Conservation (phyloP, 2,888 invertebrate species). For the Microchrysa polita region DNA sequence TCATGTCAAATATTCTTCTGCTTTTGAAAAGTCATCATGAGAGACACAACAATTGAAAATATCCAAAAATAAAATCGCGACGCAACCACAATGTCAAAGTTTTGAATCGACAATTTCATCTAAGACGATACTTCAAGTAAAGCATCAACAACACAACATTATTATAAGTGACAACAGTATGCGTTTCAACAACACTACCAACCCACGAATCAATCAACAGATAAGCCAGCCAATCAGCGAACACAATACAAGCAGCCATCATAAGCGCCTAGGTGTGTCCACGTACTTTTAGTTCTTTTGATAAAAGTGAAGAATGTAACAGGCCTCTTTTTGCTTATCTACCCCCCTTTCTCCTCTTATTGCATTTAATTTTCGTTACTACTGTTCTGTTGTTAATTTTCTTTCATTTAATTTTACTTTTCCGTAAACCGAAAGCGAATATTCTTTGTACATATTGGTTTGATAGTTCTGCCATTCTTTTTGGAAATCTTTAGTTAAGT, state of each 20-base stretch:
- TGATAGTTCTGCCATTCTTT: slow-evolving; percentile 32
- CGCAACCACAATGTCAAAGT: slow-evolving; percentile 11
- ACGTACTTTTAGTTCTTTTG: slow-evolving; percentile 22
- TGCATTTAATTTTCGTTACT: slow-evolving; percentile 42
- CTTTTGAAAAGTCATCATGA: slow-evolving; percentile 40
- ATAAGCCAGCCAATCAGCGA: slow-evolving; percentile 35
- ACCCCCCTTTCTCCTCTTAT: background rate
- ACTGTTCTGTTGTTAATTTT: slow-evolving; percentile 40
- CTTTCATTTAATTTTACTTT: slow-evolving; percentile 41
- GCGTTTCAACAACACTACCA: slow-evolving; percentile 29
- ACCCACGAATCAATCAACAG: slow-evolving; percentile 16
- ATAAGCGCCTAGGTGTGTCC: slow-evolving; percentile 52
- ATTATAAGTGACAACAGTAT: slow-evolving; percentile 21
- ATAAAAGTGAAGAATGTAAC: slow-evolving; percentile 12
- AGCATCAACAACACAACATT: slow-evolving; percentile 22
- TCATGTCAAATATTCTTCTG: slow-evolving; percentile 44
- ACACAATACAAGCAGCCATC: slow-evolving; percentile 35
- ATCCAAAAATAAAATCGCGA: slow-evolving; percentile 6
- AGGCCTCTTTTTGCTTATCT: slow-evolving; percentile 36
- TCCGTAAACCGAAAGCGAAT: background rate
- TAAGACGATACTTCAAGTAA: slow-evolving; percentile 12
- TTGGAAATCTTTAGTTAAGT: background rate
- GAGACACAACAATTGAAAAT: slow-evolving; percentile 21
- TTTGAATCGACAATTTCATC: slow-evolving; percentile 25
- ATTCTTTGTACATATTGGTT: slow-evolving; percentile 31